A percentile compares a stretch with the other conserved stretches of the same genome.
Evolutionary conservation across 1,140 invertebrate species (phyloP).

Genomic region (Aphaenogaster floridana): DNA sequence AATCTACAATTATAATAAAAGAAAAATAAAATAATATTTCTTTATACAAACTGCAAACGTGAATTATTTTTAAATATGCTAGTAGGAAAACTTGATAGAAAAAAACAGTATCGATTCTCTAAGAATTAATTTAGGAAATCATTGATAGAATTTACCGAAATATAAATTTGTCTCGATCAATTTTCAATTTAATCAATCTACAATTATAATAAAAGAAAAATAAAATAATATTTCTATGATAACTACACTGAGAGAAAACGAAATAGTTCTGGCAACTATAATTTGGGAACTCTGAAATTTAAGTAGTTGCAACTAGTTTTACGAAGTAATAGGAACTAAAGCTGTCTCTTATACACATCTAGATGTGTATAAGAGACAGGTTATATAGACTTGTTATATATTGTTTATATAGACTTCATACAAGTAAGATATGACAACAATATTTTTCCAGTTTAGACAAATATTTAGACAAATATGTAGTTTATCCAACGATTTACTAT

Average conservation of each 20-base stretch:
- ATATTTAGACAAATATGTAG: no score
- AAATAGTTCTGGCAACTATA: no score
- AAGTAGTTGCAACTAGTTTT: no score
- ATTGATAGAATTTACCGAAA: not conserved
- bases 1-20: not conserved
- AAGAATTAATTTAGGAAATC: slow-evolving; percentile 6
- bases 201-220: not conserved
- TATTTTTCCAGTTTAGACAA: no score
- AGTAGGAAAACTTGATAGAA: not conserved
- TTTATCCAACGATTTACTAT: no score
- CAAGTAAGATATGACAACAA: no score
- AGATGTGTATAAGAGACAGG: no score
- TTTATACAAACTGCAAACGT: not conserved
- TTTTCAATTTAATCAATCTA: not conserved
- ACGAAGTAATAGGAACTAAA: no score
- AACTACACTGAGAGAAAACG: not conserved
- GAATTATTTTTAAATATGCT: not conserved
- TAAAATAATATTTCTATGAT: not conserved
- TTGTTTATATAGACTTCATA: no score
- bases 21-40: not conserved
- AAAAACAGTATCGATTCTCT: not conserved
- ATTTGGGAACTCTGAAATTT: no score
- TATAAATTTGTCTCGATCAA: not conserved
- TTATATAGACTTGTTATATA: no score
- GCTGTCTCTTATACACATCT: no score